These are phyloP conservation scores for Apotomis betuletana DNA, from an alignment of 2,888 invertebrate genomes.

Conservation along the genomic window DNA sequence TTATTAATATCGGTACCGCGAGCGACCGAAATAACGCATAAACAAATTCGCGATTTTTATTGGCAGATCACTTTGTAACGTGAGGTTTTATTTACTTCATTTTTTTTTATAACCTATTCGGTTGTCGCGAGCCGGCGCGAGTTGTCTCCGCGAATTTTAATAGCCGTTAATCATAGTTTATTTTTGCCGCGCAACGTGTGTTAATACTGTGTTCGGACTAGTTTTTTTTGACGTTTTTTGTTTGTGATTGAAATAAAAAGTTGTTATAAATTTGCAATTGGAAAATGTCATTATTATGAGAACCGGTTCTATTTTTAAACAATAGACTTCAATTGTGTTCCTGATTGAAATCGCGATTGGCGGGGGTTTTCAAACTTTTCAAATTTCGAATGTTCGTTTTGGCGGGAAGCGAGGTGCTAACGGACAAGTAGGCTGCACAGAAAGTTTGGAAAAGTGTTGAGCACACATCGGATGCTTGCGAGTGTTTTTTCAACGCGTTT, in stretches of 20 bases:
- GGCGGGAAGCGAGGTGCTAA: constrained; percentile 71
- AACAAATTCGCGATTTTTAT: constrained; percentile 75
- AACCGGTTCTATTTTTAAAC: constrained; percentile 59
- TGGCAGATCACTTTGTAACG: constrained; percentile 58
- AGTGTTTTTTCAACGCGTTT: constrained; percentile 83
- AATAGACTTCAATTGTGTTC: constrained; percentile 50
- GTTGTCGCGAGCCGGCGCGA: constrained; percentile 63
- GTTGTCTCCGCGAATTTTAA: constrained; percentile 81
- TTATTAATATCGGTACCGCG: constrained; percentile 80
- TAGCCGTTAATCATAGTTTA: constrained; percentile 82
- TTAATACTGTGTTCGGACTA: constrained; percentile 66
- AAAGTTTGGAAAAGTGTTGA: constrained; percentile 81
- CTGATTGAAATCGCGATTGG: constrained; percentile 47
- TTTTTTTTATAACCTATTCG: constrained; percentile 68
- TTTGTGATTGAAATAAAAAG: constrained; percentile 66
- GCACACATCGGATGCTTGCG: constrained; percentile 75
- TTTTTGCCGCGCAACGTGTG: constrained; percentile 82
- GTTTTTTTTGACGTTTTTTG: constrained; percentile 44
- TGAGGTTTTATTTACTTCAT: constrained; percentile 58
- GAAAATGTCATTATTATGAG: constrained; percentile 42
- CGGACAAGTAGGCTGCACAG: constrained; percentile 68
- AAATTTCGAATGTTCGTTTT: constrained; percentile 59
- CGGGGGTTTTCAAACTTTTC: constrained; percentile 51
- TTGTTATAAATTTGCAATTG: constrained; percentile 23
- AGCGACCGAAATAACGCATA: constrained; percentile 75